Conservation (phyloP, 2,888 invertebrate genomes). For the Ptychoptera albimana region DNA sequence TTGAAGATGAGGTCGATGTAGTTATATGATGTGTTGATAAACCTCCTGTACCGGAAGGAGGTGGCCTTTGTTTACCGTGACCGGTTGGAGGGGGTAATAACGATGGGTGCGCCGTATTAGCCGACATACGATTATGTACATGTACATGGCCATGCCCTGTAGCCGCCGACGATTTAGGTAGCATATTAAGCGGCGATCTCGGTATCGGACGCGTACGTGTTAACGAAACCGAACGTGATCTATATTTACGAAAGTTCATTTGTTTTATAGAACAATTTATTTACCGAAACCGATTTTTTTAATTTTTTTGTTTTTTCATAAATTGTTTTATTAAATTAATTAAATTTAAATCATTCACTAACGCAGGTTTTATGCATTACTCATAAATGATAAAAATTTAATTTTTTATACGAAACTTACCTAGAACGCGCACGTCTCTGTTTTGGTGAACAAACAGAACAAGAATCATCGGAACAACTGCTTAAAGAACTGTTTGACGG, state of each 20-base stretch:
- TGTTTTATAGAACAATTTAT: not conserved
- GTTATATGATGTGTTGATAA: slow-evolving; percentile 10
- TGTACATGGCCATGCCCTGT: slow-evolving; percentile 8
- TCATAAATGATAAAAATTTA: too few relatives aligned
- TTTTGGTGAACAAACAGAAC: slow-evolving; percentile 65
- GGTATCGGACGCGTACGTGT: slow-evolving; percentile 32
- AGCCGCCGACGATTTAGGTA: slow-evolving; percentile 16
- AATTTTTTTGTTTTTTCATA: too few relatives aligned
- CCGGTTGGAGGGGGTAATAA: slow-evolving; percentile 21
- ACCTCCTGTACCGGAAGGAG: slow-evolving; percentile 3
- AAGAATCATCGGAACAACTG: slow-evolving; percentile 71
- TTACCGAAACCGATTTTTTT: too few relatives aligned
- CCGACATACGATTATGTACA: not conserved
- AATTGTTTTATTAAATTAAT: too few relatives aligned
- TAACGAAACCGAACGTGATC: slow-evolving; percentile 41
- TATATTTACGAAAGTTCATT: slow-evolving; percentile 12
- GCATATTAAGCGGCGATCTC: slow-evolving; percentile 24
- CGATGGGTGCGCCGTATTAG: slow-evolving; percentile 13
- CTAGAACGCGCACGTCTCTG: slow-evolving; percentile 26
- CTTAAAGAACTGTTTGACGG: slow-evolving; percentile 59
- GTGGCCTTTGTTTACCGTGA: slow-evolving; percentile 15
- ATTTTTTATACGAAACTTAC: slow-evolving; percentile 14
- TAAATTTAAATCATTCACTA: too few relatives aligned
- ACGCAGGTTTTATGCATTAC: too few relatives aligned
- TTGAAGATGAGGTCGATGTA: not conserved